phyloP scores from a whole-genome alignment of 1,140 invertebrate species.

The Zophobas morio region DNA sequence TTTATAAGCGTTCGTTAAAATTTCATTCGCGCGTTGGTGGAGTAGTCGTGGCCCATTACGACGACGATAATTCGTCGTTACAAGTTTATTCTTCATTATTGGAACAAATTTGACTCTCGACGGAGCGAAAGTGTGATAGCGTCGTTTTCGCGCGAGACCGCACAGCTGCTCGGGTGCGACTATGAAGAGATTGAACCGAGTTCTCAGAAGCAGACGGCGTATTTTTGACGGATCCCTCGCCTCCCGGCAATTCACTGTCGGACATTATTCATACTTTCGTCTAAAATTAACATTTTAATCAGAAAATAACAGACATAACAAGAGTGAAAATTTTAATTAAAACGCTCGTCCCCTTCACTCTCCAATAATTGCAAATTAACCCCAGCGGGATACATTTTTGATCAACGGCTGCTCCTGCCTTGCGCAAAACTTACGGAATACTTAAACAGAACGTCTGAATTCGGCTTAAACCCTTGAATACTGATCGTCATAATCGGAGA shows the following conservation, averaged over 20 bases:
- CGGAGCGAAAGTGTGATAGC: too few species aligned
- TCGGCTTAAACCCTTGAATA: constrained; percentile 15
- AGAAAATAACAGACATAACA: constrained; percentile 31
- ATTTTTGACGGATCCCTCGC: background rate
- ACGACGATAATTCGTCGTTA: too few species aligned
- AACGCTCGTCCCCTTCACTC: constrained; percentile 5
- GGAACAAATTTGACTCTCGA: too few species aligned
- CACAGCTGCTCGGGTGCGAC: too few species aligned
- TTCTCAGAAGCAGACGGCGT: too few species aligned
- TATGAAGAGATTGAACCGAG: too few species aligned
- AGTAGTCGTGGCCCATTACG: background rate
- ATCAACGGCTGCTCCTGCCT: background rate
- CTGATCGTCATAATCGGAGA: constrained; percentile 29
- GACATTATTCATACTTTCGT: constrained; percentile 12
- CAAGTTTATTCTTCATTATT: too few species aligned
- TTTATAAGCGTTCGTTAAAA: constrained; percentile 30
- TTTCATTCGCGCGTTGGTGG: constrained; percentile 1
- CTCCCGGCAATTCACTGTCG: background rate
- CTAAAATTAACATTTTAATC: constrained; percentile 34
- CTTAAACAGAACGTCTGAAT: constrained; percentile 20
- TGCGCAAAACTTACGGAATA: background rate
- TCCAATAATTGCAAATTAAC: constrained; percentile 34
- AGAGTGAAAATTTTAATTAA: constrained; percentile 25
- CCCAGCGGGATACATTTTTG: constrained; percentile 10
- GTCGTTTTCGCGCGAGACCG: too few species aligned